These are phyloP conservation scores for Bellardia bayeri DNA, from an alignment of 2,888 invertebrate genomes.

Conservation along the genomic window DNA sequence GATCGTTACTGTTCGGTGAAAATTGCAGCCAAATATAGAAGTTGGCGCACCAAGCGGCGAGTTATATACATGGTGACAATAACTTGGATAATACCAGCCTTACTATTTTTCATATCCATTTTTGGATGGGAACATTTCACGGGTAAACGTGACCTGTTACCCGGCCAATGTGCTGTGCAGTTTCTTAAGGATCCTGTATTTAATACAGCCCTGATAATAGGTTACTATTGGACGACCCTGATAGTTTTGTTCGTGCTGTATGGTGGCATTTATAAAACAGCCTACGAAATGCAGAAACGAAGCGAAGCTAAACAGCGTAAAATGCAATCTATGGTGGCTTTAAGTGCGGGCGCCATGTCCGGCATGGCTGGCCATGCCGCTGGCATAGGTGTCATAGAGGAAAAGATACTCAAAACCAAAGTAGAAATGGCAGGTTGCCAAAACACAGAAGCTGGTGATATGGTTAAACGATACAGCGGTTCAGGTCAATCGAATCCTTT, in stretches of 20 bases:
- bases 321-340: constrained; percentile 97
- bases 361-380: constrained; percentile 95
- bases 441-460: constrained; percentile 80
- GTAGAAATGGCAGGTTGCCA: constrained; percentile 77
- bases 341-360: constrained; percentile 95
- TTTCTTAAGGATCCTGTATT: constrained; percentile 98
- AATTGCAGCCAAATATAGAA: constrained; percentile 97
- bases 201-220: constrained; percentile 97
- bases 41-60: constrained; percentile 97
- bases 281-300: constrained; percentile 98
- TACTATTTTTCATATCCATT: constrained; percentile 98
- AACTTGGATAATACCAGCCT: constrained; percentile 98
- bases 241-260: constrained; percentile 97
- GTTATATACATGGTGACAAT: constrained; percentile 98
- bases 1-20: constrained; percentile 99
- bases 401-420: constrained; percentile 80
- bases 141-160: constrained; percentile 93
- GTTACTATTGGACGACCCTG: constrained; percentile 98
- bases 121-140: constrained; percentile 99
- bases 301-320: constrained; percentile 98
- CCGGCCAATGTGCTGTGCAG: constrained; percentile 97
- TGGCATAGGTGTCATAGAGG: constrained; percentile 92
- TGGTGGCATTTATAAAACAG: constrained; percentile 98
- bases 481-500: constrained; percentile 81
- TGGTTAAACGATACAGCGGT: constrained; percentile 78